Base-by-base conservation (phyloP, 2,113 vertebrate species). In the Chauna torquata region DNA sequence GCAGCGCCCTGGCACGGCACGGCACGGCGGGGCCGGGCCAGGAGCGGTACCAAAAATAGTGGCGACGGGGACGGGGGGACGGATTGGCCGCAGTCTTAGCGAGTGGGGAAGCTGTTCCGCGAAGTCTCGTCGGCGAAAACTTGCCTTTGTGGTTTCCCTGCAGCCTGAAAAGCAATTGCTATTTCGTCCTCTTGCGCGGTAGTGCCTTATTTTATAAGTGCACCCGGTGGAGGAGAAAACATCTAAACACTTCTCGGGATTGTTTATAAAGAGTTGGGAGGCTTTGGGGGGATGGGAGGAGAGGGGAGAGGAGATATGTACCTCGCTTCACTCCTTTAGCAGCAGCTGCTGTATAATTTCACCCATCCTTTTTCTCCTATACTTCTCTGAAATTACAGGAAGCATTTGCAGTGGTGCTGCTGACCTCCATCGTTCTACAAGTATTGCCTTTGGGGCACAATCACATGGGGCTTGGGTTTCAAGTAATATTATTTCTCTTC, bases 271-370 rank as follows among this genome's bases (percentile, higher is more conserved):
- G 69, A 81, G 62, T 82, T 79, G 68, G 66, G 86, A 76, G 64
- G 61, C 55, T 93, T 93, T 78, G 55, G 88, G 82, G 85, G 68
- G 87, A 93, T 82, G 92, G 83, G 64, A 72, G 82, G 85, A 65
- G 87, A 93, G 85, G 92, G 83, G 64, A 72, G 88, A 14, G 71
- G 57, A 69, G 59, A 59, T 52, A 6, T 4, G 38, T 64, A 88
- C 91, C 82, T 96, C 78, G 0, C 62, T 89, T 57, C 28, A 0
- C 62, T 91, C 36, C 38, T 82, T 77, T 22, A 59, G 87, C 90
- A 87, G 87, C 90, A 87, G 92, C 94, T 96, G 77, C 96, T 66
- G 36, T 93, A 91, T 85, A 87, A 96, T 94, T 94, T 97, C 89
- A 90, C 88, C 95, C 82, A 78, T 93, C 83, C 89, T 58, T 89